Percentiles rank a stretch among this genome's conserved stretches.
Evolutionary conservation across 2,797 vertebrate species (phyloP).

Genomic region (Gymnoscopelus microlampas): DNA sequence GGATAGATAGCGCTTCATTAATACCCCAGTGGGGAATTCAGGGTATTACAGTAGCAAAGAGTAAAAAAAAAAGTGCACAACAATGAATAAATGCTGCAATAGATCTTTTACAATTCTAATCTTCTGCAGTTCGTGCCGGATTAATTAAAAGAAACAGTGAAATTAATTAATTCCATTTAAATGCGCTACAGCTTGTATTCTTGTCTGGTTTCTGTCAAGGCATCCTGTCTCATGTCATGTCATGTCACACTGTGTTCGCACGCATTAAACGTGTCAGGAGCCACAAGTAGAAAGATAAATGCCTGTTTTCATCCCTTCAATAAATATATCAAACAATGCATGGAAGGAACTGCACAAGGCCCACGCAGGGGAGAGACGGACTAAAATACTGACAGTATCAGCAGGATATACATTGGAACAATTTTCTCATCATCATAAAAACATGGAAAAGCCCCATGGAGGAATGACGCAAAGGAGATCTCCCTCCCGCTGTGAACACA

Average conservation of each 20-base stretch:
- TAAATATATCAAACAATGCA: slow-evolving; percentile 38
- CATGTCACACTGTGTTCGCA: not conserved
- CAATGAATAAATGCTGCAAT: no score
- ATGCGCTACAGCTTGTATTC: no score
- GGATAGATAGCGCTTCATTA: no score
- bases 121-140: no score
- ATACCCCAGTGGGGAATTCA: no score
- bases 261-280: not conserved
- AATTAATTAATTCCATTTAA: not conserved
- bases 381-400: not conserved
- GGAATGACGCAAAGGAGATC: slow-evolving; percentile 55
- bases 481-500: slow-evolving; percentile 61
- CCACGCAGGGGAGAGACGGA: slow-evolving; percentile 32
- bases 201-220: no score
- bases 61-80: no score
- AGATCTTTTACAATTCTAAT: no score
- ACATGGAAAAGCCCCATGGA: slow-evolving; percentile 70
- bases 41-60: no score
- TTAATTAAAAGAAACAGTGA: not conserved
- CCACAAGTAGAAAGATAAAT: slow-evolving; percentile 5
- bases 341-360: slow-evolving; percentile 9
- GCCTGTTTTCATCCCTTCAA: slow-evolving; percentile 2
- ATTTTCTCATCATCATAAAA: slow-evolving; percentile 54
- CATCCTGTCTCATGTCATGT: not conserved
- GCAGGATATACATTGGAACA: slow-evolving; percentile 39